Evolutionary conservation across 2,797 vertebrate genomes (phyloP), one percentile per base, ranked within the genome.

Genomic region (Tragopan temminckii): DNA sequence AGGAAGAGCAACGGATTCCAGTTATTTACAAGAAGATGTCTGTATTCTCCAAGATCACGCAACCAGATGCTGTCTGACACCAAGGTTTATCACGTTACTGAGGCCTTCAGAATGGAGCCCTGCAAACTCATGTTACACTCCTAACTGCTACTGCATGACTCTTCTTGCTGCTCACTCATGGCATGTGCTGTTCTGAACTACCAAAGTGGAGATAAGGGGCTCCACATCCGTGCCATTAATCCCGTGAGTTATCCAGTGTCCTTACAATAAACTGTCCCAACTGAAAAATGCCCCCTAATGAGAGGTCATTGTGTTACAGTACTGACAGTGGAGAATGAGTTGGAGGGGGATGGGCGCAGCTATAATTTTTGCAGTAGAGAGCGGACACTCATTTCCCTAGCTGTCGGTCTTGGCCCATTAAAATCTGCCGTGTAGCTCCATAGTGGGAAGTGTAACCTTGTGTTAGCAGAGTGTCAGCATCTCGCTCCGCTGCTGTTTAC

Each of bases 371-470:
- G 92, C 72, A 50, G 88, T 75, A 36, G 31, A 68, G 78, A 83
- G 81, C 61, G 6, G 85, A 52, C 96, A 40, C 96, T 97, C 96
- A 93, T 97, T 97, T 97, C 94, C 95, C 95, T 69, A n/a, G 17
- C 97, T 95, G 95, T 91, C 87, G 50, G 95, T 96, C 86, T 92
- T 96, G 97, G 93, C 91, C 94, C 91, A 83, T 96, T 97, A 96
- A 96, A 92, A 91, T 86, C 50, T 68, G 89, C 85, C 86, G 6
- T 59, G 86, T 74, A 69, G 85, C 91, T 96, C 68, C 84, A 11
- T n/a, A n/a, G 85, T 93, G 91, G 96, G 93, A 79, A 92, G 89
- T 63, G 85, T 90, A 91, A 94, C 95, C 96, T 96, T 94, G 95
- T 92, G 91, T 96, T 95, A 85, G n/a, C 46, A 14, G 92, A 53